A percentile compares a stretch with the other conserved stretches of the same genome.
phyloP scores from a whole-genome alignment of 1,140 invertebrate genomes.

The Paralvinella palmiformis region DNA sequence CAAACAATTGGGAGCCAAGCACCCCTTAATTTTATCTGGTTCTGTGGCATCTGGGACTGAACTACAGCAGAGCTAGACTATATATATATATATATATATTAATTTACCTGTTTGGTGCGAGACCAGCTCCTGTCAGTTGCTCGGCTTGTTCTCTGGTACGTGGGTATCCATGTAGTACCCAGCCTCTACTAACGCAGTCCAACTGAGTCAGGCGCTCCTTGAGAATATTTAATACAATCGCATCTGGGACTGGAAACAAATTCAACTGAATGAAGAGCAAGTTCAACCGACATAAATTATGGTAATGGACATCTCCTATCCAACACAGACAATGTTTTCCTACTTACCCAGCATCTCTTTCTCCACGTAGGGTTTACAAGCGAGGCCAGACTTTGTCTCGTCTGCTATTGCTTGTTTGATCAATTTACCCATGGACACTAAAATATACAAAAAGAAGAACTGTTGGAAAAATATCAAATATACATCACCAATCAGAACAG shows the following conservation, averaged over 20 bases:
- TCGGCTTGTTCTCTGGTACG: slow-evolving; percentile 45
- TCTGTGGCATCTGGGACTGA: too few species aligned
- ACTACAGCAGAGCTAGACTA: too few species aligned
- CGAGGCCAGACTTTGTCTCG: slow-evolving; percentile 42
- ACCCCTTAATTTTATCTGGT: too few species aligned
- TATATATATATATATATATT: too few species aligned
- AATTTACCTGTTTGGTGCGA: slow-evolving; percentile 44
- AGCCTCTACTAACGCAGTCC: slow-evolving; percentile 48
- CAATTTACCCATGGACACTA: slow-evolving; percentile 45
- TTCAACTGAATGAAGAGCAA: neutral
- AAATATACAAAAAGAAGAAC: slow-evolving; percentile 25
- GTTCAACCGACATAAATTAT: neutral
- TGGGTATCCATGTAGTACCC: slow-evolving; percentile 50
- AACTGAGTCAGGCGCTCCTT: slow-evolving; percentile 41
- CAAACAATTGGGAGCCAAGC: too few species aligned
- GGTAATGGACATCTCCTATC: neutral
- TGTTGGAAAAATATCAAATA: too few species aligned
- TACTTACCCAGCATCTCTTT: slow-evolving; percentile 38
- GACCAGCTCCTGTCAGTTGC: slow-evolving; percentile 37
- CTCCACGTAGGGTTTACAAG: slow-evolving; percentile 42
- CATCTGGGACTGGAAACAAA: slow-evolving; percentile 44
- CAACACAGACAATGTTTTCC: neutral
- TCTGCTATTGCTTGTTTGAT: slow-evolving; percentile 47
- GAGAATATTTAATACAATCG: slow-evolving; percentile 43
- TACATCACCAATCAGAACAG: too few species aligned